Base-by-base conservation (phyloP, 2,113 vertebrate species). In the Phrynosoma blainvillii region DNA sequence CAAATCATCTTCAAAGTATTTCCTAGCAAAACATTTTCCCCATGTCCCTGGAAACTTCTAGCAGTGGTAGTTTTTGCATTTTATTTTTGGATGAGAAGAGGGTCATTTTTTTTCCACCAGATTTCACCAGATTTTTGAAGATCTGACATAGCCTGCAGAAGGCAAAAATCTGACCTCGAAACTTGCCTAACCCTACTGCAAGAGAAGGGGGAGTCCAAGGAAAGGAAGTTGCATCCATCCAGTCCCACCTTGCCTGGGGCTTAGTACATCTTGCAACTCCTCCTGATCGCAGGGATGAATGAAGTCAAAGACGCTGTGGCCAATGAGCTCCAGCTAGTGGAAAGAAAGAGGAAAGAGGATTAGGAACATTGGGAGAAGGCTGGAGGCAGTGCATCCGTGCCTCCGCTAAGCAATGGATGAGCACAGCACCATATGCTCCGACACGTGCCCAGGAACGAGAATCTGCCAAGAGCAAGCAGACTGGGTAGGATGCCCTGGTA, bases 201-300 rank as follows among this genome's bases (percentile, higher is more conserved):
- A 47, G 7, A 47, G 47, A 47, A 47, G 47, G 47, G 47, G 47
- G 47, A 47, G 47, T 47, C 21, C 14, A 10, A 25, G 40, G 7
- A 2, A 1, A 59, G 6, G 7, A 14, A 0, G 40, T 6, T 11
- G 68, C 25, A 30, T 12, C 25, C 11, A 5, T 21, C 23, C 0
- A 5, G 70, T 11, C 91, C 96, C 90, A 98, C 98, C 97, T 83
- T 97, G 95, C 56, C 94, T 94, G 10, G 96, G 94, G 16, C 95
- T 94, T 86, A 98, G 95, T 68, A 97, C 94, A 2, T 98, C 98
- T 86, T 97, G 93, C 40, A 98, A 96, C 92, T 98, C 98, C 93
- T 98, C 98, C 84, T 98, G 97, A 87, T 98, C 98, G 20, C 98
- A 98, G 5, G 98, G 98, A 89, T 98, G 98, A 84, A 98, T 92